Conservation (phyloP, 2,888 invertebrate species). For the Branchipolynoe longqiensis region DNA sequence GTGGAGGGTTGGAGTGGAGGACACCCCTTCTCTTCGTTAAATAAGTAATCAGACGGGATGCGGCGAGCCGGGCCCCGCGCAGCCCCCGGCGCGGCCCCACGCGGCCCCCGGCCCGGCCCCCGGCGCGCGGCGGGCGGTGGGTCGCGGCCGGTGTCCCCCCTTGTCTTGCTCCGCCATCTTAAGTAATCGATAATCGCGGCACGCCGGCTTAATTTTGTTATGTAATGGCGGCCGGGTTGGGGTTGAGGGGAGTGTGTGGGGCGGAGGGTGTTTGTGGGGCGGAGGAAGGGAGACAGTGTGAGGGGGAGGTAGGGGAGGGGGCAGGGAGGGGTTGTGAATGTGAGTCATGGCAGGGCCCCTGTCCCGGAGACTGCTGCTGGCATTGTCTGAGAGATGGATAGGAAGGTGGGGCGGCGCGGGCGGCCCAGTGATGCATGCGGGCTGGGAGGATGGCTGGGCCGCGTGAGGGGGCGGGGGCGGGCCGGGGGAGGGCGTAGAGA, state of each 20-base stretch:
- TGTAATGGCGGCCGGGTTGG: slow-evolving; percentile 50
- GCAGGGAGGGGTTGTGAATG: too few species aligned
- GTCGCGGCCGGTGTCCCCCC: slow-evolving; percentile 4
- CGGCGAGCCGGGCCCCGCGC: background rate
- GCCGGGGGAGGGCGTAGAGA: too few species aligned
- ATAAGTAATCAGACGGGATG: slow-evolving; percentile 49
- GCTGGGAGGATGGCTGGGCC: background rate
- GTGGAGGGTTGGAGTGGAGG: too few species aligned
- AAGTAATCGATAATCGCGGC: slow-evolving; percentile 52
- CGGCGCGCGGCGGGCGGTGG: background rate
- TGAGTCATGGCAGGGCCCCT: slow-evolving; percentile 40
- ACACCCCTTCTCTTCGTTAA: slow-evolving; percentile 40
- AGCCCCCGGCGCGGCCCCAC: background rate
- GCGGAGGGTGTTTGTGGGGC: too few species aligned
- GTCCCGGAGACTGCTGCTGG: slow-evolving; percentile 32
- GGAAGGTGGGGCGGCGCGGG: background rate
- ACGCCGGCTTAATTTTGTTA: slow-evolving; percentile 52
- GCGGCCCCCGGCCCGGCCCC: too few species aligned
- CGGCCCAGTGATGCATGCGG: background rate
- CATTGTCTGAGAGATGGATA: slow-evolving; percentile 46
- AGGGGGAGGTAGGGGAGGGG: too few species aligned
- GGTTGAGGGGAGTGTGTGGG: too few species aligned
- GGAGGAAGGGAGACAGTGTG: too few species aligned
- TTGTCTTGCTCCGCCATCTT: slow-evolving; percentile 37
- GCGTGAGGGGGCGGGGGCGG: background rate